Evolutionary conservation across 2,113 vertebrate species (phyloP).

Genomic region (Regulus satrapa): DNA sequence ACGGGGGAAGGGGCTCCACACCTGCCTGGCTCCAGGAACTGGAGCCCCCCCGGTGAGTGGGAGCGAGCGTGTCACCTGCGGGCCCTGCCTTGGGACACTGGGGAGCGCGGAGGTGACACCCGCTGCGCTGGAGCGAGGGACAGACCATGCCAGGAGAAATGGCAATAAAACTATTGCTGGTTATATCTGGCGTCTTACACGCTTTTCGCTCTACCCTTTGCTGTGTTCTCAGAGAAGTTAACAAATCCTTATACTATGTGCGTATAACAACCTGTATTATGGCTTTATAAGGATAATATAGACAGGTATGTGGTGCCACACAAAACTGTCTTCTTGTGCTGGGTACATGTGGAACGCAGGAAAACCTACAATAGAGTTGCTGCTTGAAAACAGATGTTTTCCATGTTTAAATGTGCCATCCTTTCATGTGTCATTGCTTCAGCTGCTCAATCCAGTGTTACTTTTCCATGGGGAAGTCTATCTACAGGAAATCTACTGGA

Average conservation of each 20-base stretch:
- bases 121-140: not conserved
- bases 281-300: rapidly evolving
- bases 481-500: not conserved
- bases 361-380: not conserved
- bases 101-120: not conserved
- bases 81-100: not conserved
- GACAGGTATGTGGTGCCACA: not conserved
- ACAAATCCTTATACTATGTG: rapidly evolving
- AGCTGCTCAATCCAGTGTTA: not conserved
- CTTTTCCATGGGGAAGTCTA: not conserved
- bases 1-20: not conserved
- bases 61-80: not conserved
- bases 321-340: not conserved
- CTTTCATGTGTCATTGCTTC: not conserved
- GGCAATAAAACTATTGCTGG: rapidly evolving
- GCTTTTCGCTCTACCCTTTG: not conserved
- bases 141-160: rapidly evolving
- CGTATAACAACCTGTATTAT: not conserved
- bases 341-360: rapidly evolving
- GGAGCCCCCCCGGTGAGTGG: rapidly evolving
- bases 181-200: rapidly evolving
- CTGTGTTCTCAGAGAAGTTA: not conserved
- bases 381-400: not conserved
- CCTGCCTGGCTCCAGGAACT: not conserved
- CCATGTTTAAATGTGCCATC: not conserved